phyloP scores from a whole-genome alignment of 92 coral and sea anemone genomes.

The Desmophyllum pertusum region DNA sequence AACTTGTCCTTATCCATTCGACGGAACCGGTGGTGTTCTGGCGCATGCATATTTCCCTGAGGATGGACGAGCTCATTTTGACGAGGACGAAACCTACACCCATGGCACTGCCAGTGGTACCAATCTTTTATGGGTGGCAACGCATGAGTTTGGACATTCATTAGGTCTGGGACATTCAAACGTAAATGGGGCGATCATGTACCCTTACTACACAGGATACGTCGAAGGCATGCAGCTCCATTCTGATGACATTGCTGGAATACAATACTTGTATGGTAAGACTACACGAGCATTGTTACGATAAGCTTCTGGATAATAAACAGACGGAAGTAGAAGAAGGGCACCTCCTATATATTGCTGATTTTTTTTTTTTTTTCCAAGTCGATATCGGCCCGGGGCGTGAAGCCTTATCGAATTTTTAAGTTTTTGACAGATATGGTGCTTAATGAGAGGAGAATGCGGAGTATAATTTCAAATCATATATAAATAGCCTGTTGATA shows the following conservation, averaged over 20 bases:
- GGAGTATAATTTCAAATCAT: too few species aligned
- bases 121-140: slow-evolving; percentile 61
- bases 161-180: slow-evolving; percentile 69
- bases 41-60: slow-evolving; percentile 80
- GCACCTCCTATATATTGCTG: too few species aligned
- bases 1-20: slow-evolving; percentile 64
- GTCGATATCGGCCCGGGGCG: too few species aligned
- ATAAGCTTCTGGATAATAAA: too few species aligned
- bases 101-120: slow-evolving; percentile 9
- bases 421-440: too few species aligned
- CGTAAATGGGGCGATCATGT: slow-evolving; percentile 73
- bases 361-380: too few species aligned
- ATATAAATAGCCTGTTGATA: too few species aligned
- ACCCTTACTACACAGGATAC: slow-evolving; percentile 70
- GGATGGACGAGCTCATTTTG: slow-evolving; percentile 76
- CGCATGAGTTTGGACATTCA: slow-evolving; percentile 78
- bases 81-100: slow-evolving; percentile 64
- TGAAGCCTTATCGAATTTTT: too few species aligned
- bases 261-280: slow-evolving; percentile 67
- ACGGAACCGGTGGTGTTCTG: slow-evolving; percentile 62
- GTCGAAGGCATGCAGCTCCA: slow-evolving; percentile 58
- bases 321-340: too few species aligned
- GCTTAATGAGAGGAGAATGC: too few species aligned
- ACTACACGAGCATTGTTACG: too few species aligned
- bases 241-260: slow-evolving; percentile 69